Conservation (phyloP, 2,113 vertebrate species). For the Entosphenus tridentatus region DNA sequence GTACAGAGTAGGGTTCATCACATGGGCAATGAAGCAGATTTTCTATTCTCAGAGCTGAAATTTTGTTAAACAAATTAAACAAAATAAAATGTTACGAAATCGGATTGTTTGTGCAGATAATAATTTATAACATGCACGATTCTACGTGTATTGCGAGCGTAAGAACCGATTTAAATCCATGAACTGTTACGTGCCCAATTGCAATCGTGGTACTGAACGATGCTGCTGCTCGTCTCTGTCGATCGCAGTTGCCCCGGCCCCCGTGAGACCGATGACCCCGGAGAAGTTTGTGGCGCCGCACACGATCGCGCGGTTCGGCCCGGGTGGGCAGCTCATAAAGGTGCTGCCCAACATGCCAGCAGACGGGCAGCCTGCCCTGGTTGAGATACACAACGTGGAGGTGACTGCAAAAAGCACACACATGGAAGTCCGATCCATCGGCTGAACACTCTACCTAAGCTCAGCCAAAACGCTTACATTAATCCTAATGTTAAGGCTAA, state of each 20-base stretch:
- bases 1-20: no score
- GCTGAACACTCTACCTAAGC: no score
- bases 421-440: no score
- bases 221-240: not conserved
- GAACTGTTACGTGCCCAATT: not conserved
- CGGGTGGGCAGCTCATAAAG: conserved; percentile 42
- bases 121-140: not conserved
- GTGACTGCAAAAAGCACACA: conserved; percentile 17
- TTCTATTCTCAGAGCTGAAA: no score
- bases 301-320: conserved; percentile 36
- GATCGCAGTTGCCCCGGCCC: not conserved
- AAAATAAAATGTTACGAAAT: not conserved
- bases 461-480: no score
- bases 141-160: not conserved
- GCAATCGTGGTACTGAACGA: not conserved
- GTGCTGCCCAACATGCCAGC: conserved; percentile 22
- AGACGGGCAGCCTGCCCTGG: conserved; percentile 22
- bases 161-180: not conserved
- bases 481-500: no score
- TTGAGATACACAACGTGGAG: conserved; percentile 59
- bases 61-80: no score
- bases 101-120: not conserved
- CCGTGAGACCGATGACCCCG: conserved; percentile 14
- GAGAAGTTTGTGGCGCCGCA: conserved; percentile 41
- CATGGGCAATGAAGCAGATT: no score